A percentile compares a stretch with the other conserved stretches of the same genome.
These are phyloP conservation scores for Equus quagga DNA, from an alignment of 2,113 vertebrate species.

Conservation along the genomic window DNA sequence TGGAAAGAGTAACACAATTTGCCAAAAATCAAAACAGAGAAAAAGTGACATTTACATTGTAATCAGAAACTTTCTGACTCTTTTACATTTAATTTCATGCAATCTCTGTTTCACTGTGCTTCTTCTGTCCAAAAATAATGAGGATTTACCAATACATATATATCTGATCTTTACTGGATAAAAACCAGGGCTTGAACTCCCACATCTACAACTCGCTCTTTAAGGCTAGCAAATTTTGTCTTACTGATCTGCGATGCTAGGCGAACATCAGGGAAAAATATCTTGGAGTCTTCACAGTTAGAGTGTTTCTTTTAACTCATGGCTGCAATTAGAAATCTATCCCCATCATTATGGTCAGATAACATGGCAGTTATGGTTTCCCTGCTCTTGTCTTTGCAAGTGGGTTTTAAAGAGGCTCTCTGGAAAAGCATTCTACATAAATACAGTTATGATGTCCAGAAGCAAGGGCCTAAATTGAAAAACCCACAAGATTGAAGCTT, in stretches of 20 bases:
- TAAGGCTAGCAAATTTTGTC: background rate
- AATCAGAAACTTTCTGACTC: constrained; percentile 29
- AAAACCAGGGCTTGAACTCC: background rate
- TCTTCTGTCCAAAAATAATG: constrained; percentile 6
- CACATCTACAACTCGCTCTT: constrained; percentile 42
- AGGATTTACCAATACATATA: background rate
- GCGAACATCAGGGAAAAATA: constrained; percentile 58
- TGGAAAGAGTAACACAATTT: background rate
- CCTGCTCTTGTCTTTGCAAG: constrained; percentile 67
- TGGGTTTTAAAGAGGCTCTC: constrained; percentile 68
- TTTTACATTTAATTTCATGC: constrained; percentile 9
- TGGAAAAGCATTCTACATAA: constrained; percentile 70
- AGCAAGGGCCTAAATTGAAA: constrained; percentile 67
- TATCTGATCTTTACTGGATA: background rate
- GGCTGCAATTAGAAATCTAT: constrained; percentile 59
- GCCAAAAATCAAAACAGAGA: constrained; percentile 44
- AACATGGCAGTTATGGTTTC: constrained; percentile 76
- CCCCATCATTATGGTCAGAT: constrained; percentile 75
- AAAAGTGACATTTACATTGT: background rate
- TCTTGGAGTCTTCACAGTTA: constrained; percentile 45
- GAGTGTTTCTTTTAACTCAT: constrained; percentile 61
- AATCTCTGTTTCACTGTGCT: background rate
- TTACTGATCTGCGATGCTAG: constrained; percentile 9
- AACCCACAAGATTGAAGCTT: constrained; percentile 64
- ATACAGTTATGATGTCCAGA: constrained; percentile 58